Conservation (phyloP, 2,113 vertebrate species). For the Prinia subflava region DNA sequence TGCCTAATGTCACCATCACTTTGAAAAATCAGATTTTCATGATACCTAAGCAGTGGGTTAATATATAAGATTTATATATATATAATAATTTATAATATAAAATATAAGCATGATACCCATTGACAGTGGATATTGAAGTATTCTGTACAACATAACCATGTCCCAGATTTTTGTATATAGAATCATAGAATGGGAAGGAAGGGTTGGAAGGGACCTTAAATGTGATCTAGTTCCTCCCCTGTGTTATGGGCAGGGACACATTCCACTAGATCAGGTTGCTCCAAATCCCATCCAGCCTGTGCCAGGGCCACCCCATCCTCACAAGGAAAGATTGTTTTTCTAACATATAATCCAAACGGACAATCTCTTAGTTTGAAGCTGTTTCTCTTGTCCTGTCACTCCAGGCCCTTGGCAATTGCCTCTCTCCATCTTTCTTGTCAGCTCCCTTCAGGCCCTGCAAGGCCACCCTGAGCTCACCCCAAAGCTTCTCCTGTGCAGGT, state of each 20-base stretch:
- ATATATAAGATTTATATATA: too few relatives aligned
- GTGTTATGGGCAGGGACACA: not conserved
- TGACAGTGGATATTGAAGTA: not conserved
- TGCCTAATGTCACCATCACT: too few relatives aligned
- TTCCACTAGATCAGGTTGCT: not conserved
- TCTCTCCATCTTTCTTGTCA: not conserved
- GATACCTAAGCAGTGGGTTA: not conserved
- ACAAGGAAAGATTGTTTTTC: not conserved
- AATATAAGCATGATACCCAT: too few relatives aligned
- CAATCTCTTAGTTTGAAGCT: not conserved
- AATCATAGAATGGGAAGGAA: not conserved
- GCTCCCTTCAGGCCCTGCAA: not conserved
- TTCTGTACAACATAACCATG: not conserved
- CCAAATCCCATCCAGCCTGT: not conserved
- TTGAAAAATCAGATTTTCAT: not conserved
- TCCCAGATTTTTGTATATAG: not conserved
- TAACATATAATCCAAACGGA: not conserved
- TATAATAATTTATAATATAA: too few relatives aligned
- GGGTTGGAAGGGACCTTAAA: not conserved
- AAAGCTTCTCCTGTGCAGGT: not conserved
- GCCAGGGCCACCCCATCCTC: not conserved
- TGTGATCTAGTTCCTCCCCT: not conserved
- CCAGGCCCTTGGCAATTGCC: not conserved
- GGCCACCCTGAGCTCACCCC: fast-evolving
- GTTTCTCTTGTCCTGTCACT: not conserved